Evolutionary conservation across 2,797 vertebrate genomes (phyloP), one percentile per base, ranked within the genome.

Genomic region (Huso huso): DNA sequence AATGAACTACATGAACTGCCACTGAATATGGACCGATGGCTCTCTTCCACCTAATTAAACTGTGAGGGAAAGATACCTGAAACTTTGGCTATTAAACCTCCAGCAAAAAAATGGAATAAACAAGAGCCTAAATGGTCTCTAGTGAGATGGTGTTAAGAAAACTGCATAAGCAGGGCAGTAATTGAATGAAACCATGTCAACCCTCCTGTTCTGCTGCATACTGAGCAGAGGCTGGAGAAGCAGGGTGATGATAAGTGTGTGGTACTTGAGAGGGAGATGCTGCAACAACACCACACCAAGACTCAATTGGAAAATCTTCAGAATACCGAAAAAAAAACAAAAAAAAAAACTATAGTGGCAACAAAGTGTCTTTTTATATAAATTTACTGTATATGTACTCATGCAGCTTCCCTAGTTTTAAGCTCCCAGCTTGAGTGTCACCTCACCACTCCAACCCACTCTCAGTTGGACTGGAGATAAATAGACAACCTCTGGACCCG

Each of bases 181-280:
- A 58, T 15, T 58, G 55, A 58, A 58, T 58, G 55, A 13, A 58
- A 58, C 55, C 55, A 58, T 58, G 55, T 58, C n/a, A 13, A 13
- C 12, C 55, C 7, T 8, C 55, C 55, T 4, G 37, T 37, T 37
- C 37, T 58, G 55, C 55, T 58, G 7, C 18, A 18, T 18, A 18
- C 18, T 18, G 18, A 18, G 18, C 11, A n/a, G 55, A 58, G 55
- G 12, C 6, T n/a, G 55, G 55, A 58, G 12, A 18, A 58, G 55
- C 8, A 58, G 11, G 55, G 55, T 6, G 55, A 58, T 18, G 18
- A 18, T 18, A 18, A 2, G 18, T 18, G 18, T 18, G 18, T 18
- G 18, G 2, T 18, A 18, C 18, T 18, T 18, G 18, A 18, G 18
- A 18, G 18, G 18, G 18, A 18, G 18, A 18, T 18, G 18, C 18